Base-by-base conservation (phyloP, 64 coral and sea anemone genomes). In the Montipora sp. region DNA sequence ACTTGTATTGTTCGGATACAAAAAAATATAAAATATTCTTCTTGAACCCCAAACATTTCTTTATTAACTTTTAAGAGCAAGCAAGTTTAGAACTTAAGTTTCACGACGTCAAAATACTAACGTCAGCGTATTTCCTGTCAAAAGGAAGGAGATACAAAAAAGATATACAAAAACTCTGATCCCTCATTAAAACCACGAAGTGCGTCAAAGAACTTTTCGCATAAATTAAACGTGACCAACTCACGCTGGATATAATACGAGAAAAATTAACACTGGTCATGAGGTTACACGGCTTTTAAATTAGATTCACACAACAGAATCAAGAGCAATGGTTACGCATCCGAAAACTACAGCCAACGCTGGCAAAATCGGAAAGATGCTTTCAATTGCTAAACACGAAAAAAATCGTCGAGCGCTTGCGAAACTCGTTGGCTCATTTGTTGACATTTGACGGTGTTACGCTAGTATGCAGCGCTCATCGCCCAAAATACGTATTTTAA, bases 41-140 rank as follows among this genome's bases (percentile, higher is more conserved):
- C 36, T 36, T 36, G 36, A 36, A 36, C 36, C 36, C 36, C 36
- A 36, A 36, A 36, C 36, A 36, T 36, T 36, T 36, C 36, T 36
- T 2, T 36, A 36, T 36, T 36, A 36, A 36, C 36, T 36, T 36
- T 36, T 36, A 36, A 36, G 36, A 71, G 4, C 20, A 76, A 46
- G 46, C 47, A 12, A 36, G 46, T 72, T 70, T 85, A 16, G 63
- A 47, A 18, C 8, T 12, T 13, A 36, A 36, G 36, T 36, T 36
- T 36, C 36, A 36, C 36, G 36, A 36, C 36, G 36, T 36, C 36
- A 36, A 85, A 85, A 51, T 71, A 18, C 47, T 15, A 19, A 71
- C 65, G 63, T 85, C 82, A 85, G 45, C 21, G 8, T 84, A 70
- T 85, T 70, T 85, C 65, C 82, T 85, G 82, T 49, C 12, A 45